Conservation (phyloP, 2,113 vertebrate genomes). For the Crotalus horridus region DNA sequence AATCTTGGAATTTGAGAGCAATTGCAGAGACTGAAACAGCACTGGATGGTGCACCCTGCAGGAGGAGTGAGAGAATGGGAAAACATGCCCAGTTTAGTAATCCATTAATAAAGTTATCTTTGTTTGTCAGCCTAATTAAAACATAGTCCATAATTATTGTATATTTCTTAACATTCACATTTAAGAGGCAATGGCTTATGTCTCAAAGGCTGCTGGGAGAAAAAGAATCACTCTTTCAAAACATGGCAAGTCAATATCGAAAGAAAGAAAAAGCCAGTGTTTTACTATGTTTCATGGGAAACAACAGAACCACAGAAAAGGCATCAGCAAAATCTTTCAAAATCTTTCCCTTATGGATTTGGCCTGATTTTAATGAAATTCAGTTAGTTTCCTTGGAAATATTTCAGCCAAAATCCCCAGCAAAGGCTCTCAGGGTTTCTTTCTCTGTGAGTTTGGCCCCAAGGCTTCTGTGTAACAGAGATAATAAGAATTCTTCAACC, state of each 20-base stretch:
- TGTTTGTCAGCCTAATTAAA: slow-evolving; percentile 4
- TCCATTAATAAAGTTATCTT: slow-evolving; percentile 24
- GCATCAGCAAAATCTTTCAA: background rate
- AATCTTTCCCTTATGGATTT: background rate
- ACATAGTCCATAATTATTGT: background rate
- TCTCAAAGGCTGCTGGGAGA: background rate
- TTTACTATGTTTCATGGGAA: background rate
- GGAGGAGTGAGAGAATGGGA: slow-evolving; percentile 32
- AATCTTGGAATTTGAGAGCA: slow-evolving; percentile 5
- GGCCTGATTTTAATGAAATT: background rate
- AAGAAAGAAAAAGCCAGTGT: background rate
- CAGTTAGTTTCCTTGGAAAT: background rate
- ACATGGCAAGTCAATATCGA: background rate
- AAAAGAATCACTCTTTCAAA: background rate
- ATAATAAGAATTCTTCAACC: background rate
- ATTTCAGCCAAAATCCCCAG: background rate
- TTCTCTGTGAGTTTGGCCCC: background rate
- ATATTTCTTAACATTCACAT: slow-evolving; percentile 1
- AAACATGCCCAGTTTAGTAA: slow-evolving; percentile 30
- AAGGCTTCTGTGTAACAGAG: background rate
- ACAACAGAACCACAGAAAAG: background rate
- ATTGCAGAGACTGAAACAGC: slow-evolving; percentile 37
- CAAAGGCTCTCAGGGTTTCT: background rate
- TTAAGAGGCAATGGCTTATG: background rate
- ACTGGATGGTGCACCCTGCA: slow-evolving; percentile 40